Conservation (phyloP, 2,797 vertebrate genomes). For the Tachyglossus aculeatus region DNA sequence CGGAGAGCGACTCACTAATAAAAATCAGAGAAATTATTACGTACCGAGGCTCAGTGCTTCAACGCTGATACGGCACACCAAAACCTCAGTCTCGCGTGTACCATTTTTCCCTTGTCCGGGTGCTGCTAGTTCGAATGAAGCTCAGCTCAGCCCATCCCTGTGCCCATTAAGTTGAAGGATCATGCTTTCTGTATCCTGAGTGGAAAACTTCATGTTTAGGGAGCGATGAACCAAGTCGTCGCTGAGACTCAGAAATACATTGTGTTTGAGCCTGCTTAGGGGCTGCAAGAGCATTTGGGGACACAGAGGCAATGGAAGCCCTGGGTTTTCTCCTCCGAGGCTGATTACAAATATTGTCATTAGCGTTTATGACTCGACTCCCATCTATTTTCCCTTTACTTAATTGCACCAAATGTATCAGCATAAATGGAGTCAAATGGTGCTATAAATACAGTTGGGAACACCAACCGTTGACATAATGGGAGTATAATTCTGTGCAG, state of each 20-base stretch:
- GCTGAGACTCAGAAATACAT: slow-evolving; percentile 28
- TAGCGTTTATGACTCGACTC: slow-evolving; percentile 3
- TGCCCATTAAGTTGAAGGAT: slow-evolving; percentile 33
- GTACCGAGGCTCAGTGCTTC: slow-evolving; percentile 47
- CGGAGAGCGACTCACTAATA: slow-evolving; percentile 64
- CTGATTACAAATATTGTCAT: slow-evolving; percentile 13
- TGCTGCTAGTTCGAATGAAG: not conserved
- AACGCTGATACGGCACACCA: slow-evolving; percentile 60
- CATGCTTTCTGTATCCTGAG: slow-evolving; percentile 33
- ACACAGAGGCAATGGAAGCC: slow-evolving; percentile 10
- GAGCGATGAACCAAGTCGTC: not conserved
- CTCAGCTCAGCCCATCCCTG: slow-evolving; percentile 43
- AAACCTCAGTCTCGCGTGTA: slow-evolving; percentile 55
- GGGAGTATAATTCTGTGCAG: not conserved
- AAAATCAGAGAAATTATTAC: slow-evolving; percentile 67
- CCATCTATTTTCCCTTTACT: slow-evolving; percentile 2
- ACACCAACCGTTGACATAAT: not conserved
- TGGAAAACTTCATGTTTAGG: slow-evolving; percentile 48
- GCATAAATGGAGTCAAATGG: slow-evolving; percentile 9
- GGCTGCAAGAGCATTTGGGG: slow-evolving; percentile 29
- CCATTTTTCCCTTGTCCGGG: slow-evolving; percentile 49
- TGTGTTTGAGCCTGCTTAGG: slow-evolving; percentile 21
- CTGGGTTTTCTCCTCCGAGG: slow-evolving; percentile 11
- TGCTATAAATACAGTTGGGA: not conserved
- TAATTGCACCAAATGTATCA: slow-evolving; percentile 10